These are phyloP conservation scores for Haliclona indistincta DNA, from an alignment of 37 sponge, comb jelly and placozoan species.

Conservation along the genomic window DNA sequence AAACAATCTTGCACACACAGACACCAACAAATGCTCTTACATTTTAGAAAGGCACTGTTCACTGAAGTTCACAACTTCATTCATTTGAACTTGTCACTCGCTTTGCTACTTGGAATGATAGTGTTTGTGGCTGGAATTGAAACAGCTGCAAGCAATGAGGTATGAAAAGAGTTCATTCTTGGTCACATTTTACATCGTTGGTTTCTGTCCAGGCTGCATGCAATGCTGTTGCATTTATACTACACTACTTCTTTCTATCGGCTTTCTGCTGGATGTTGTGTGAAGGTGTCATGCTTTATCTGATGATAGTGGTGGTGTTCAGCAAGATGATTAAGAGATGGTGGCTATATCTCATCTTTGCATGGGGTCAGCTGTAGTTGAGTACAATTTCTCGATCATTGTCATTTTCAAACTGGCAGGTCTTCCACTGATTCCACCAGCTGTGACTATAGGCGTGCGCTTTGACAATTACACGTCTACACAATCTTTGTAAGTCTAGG, in stretches of 20 bases:
- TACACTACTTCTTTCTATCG: conserved; percentile 57
- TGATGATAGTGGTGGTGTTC: conserved; percentile 62
- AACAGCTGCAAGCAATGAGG: conserved; percentile 2
- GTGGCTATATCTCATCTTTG: conserved; percentile 52
- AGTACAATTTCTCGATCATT: too few species aligned
- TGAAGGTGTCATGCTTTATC: conserved; percentile 67
- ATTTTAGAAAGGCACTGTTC: conserved; percentile 29
- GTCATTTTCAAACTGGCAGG: too few species aligned
- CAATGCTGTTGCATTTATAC: conserved; percentile 25
- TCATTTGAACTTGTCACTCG: conserved; percentile 49
- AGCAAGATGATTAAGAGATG: conserved; percentile 26
- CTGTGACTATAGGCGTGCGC: background rate
- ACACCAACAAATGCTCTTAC: background rate
- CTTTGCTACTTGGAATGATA: conserved; percentile 37
- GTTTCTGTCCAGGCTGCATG: conserved; percentile 13
- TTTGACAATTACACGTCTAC: conserved; percentile 1
- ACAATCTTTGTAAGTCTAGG: background rate
- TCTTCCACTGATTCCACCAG: background rate
- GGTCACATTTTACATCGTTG: background rate
- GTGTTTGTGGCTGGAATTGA: conserved; percentile 44
- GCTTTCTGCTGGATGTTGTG: conserved; percentile 72
- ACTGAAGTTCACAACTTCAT: conserved; percentile 37
- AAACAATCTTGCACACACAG: background rate
- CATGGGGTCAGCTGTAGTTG: conserved; percentile 49
- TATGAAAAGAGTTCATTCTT: background rate